These are phyloP conservation scores for Meghimatium bilineatum DNA, from an alignment of 2,888 invertebrate species.

Conservation along the genomic window DNA sequence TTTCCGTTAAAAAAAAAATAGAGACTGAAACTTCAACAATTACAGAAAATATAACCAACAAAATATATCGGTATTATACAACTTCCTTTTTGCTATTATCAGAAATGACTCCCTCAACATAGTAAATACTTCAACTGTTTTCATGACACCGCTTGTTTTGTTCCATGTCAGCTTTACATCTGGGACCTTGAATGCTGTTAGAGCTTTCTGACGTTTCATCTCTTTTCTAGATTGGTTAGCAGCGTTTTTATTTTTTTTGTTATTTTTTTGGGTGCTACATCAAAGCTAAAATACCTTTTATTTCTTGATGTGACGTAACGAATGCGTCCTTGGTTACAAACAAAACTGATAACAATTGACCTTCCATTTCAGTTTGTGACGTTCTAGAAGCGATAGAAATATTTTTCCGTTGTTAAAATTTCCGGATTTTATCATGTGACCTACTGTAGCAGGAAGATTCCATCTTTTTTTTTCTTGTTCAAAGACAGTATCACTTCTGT, in stretches of 20 bases:
- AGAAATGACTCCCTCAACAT: neutral
- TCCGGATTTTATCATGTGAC: conserved; percentile 51
- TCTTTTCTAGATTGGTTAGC: conserved; percentile 3
- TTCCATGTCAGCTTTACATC: neutral
- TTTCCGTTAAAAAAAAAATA: too few relatives aligned
- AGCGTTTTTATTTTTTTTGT: neutral
- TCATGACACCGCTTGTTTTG: neutral
- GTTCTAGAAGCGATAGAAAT: conserved; percentile 47
- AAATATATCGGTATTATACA: too few relatives aligned
- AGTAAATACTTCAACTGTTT: conserved; percentile 29
- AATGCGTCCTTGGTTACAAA: conserved; percentile 42
- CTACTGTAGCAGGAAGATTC: conserved; percentile 59
- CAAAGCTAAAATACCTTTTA: conserved; percentile 46
- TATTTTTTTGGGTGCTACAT: conserved; percentile 5
- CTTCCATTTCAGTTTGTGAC: conserved; percentile 52
- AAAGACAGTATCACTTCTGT: conserved; percentile 59
- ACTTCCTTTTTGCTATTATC: neutral
- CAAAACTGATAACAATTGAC: conserved; percentile 52
- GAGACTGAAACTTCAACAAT: too few relatives aligned
- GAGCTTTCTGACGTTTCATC: conserved; percentile 10
- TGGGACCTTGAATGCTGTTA: neutral
- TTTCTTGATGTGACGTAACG: conserved; percentile 20
- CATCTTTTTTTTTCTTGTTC: conserved; percentile 66
- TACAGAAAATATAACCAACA: too few relatives aligned
- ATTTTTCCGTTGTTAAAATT: conserved; percentile 11